Evolutionary conservation across 1,140 invertebrate species (phyloP), one percentile per base, ranked within the genome.

Genomic region (Rhopalosiphum maidis): DNA sequence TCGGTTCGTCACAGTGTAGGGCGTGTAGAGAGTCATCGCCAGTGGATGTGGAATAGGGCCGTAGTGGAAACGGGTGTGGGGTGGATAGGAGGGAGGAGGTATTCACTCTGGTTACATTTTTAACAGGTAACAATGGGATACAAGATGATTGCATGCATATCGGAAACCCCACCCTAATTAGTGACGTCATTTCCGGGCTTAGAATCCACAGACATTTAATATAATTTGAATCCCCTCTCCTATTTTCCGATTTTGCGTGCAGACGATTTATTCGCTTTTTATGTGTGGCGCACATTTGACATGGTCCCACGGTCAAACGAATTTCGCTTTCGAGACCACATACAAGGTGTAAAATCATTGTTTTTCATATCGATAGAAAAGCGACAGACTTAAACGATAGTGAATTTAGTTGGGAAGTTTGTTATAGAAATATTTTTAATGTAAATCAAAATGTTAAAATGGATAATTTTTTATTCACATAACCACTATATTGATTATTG

Each of bases 161-260:
- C 91, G 91, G 91, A 93, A 93, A 93, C 91, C 91, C 91, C 91
- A 86, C 91, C 91, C 82, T 86, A 93, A 93, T 86, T 85, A 93
- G 91, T 93, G 91, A 93, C 91, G 91, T 86, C 91, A 86, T 93
- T 93, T 93, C 91, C 91, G 91, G 91, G 91, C 91, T 83, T 51
- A 51, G 68, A 92, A 83, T 92, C 43, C 46, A 83, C 91, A 83
- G 91, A 92, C 91, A 83, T 92, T 92, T 92, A 91, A 91, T 43
- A 43, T 91, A 83, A 91, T 91, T 91, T 46, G n/a, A 91, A 91
- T 91, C 43, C 48, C 43, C 90, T 77, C 25, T 46, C 9, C 41
- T 48, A 22, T 92, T 77, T 41, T 23, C 35, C 51, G 88, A 90
- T 90, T 91, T 91, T n/a, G 89, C 90, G 90, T 68, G 60, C n/a